Evolutionary conservation across 2,113 vertebrate genomes (phyloP), one percentile per base, ranked within the genome.

Genomic region (Propithecus coquereli): DNA sequence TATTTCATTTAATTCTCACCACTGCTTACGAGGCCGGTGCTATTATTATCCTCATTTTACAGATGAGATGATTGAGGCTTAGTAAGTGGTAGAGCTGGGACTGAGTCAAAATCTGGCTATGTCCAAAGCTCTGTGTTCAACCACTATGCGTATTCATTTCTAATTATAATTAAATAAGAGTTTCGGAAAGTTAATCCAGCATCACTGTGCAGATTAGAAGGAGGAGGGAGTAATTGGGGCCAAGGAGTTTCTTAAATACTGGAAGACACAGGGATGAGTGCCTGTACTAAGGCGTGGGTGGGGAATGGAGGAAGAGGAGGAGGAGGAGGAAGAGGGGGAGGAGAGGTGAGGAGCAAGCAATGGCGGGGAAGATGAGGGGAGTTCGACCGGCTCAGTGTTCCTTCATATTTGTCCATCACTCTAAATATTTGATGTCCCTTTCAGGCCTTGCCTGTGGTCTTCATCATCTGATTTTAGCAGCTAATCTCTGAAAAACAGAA

Each of bases 11-110:
- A 92, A 89, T 89, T 83, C 68, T 95, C 37, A 80, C 23, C 43
- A 34, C 68, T 89, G 47, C 34, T 32, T 95, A n/a, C 0, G 0
- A 87, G 65, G 50, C 47, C 77, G 76, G 45, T 81, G 32, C 81
- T 90, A 54, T 95, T 87, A 80, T 90, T 90, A 87, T 82, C 50
- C 73, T 82, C 32, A 92, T 94, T 88, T 96, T 77, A 87, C 34
- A 92, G 81, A 66, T 81, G 52, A 95, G 81, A 90, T 95, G 77
- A 73, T 34, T 34, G 87, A 96, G 63, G 6, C 34, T 87, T 85
- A 73, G n/a, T 73, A 94, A 70, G 27, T 76, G 52, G 80, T 61
- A 66, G 71, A 82, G 47, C 59, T 92, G 94, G 76, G 66, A 95
- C 37, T 20, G 20, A 92, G 59, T 95, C 88, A 84, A 97, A 70